A percentile compares a stretch with the other conserved stretches of the same genome.
These are phyloP conservation scores for Sericinus montela DNA, from an alignment of 2,888 invertebrate genomes.

Conservation along the genomic window DNA sequence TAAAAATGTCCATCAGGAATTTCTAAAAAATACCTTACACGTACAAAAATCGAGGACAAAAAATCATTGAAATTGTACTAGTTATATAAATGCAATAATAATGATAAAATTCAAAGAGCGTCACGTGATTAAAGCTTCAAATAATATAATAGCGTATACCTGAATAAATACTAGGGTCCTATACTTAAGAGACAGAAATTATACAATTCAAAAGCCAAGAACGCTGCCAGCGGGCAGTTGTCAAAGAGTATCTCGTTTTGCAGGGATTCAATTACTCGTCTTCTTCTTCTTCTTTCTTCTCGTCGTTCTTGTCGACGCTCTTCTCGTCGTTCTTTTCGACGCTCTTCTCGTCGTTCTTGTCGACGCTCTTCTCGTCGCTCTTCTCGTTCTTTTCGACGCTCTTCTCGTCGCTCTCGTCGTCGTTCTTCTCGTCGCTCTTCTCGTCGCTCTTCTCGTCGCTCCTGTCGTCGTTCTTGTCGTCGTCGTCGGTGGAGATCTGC, in stretches of 20 bases:
- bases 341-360: background rate
- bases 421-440: background rate
- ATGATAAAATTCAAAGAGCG: no score
- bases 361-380: background rate
- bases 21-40: no score
- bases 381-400: constrained; percentile 2
- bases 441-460: constrained; percentile 4
- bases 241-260: background rate
- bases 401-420: background rate
- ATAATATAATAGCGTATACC: background rate
- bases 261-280: background rate
- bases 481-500: background rate
- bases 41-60: no score
- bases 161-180: background rate
- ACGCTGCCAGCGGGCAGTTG: background rate
- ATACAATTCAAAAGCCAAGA: background rate
- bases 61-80: no score
- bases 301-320: background rate
- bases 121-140: no score
- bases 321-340: constrained; percentile 1
- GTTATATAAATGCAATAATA: no score
- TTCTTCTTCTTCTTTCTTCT: background rate
- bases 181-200: background rate
- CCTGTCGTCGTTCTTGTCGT: background rate
- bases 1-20: no score